Conservation (phyloP, 2,113 vertebrate species). For the Archocentrus centrarchus region DNA sequence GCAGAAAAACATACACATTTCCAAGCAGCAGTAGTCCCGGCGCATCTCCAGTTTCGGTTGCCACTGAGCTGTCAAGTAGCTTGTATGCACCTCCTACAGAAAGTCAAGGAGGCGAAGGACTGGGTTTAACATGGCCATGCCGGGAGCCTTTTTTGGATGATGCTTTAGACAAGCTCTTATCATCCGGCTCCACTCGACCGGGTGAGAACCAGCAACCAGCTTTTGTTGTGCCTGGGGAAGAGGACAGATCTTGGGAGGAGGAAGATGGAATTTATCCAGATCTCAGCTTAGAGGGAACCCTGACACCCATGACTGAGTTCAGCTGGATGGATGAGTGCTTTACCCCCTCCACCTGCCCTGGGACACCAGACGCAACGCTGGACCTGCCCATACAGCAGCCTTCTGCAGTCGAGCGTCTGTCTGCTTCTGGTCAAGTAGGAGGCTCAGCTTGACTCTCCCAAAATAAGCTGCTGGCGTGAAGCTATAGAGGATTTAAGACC, state of each 20-base stretch:
- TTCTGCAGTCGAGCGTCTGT: constrained; percentile 85
- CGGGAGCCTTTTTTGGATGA: constrained; percentile 70
- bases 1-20: constrained; percentile 51
- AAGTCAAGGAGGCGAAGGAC: constrained; percentile 18
- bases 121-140: constrained; percentile 70
- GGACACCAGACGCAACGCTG: constrained; percentile 69
- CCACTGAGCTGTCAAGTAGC: constrained; percentile 26
- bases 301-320: constrained; percentile 77
- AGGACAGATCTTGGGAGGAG: constrained; percentile 71
- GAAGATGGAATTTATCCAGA: constrained; percentile 65
- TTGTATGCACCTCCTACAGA: constrained; percentile 27
- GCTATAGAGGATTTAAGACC: constrained; percentile 15
- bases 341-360: constrained; percentile 60
- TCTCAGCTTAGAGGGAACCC: constrained; percentile 65
- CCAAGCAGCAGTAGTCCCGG: constrained; percentile 49
- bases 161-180: constrained; percentile 69
- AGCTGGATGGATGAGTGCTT: constrained; percentile 75
- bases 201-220: constrained; percentile 32
- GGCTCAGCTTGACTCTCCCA: constrained; percentile 48
- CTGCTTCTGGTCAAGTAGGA: constrained; percentile 94
- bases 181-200: background rate
- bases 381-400: constrained; percentile 76
- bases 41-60: constrained; percentile 23
- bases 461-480: constrained; percentile 65
- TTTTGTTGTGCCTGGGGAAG: constrained; percentile 50